Conservation (phyloP, 2,113 vertebrate species). For the Chaetodon trifascialis region DNA sequence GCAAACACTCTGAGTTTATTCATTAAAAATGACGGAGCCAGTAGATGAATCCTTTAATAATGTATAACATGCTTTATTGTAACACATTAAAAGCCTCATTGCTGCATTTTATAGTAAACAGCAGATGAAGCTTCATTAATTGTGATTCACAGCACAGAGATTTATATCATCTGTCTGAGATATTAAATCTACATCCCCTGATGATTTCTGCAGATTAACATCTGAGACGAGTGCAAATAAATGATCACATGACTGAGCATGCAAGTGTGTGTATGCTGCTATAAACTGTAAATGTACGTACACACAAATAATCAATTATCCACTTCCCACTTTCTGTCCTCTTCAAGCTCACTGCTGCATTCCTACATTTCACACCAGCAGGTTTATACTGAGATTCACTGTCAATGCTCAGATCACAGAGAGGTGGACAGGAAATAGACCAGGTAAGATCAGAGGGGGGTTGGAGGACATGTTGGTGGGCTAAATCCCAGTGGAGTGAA, state of each 20-base stretch:
- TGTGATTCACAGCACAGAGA: neutral
- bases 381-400: no score
- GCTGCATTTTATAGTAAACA: slow-evolving; percentile 17
- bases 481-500: slow-evolving; percentile 1
- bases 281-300: neutral
- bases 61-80: neutral
- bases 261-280: neutral
- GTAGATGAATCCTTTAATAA: slow-evolving; percentile 22
- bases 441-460: no score
- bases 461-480: no score
- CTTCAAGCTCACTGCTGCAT: no score
- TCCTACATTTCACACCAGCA: no score
- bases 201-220: neutral
- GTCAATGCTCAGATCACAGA: no score
- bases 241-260: neutral
- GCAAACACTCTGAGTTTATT: neutral
- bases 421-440: no score
- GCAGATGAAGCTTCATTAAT: slow-evolving; percentile 1
- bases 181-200: neutral
- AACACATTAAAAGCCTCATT: slow-evolving; percentile 5
- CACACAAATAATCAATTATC: neutral
- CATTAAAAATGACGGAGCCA: neutral
- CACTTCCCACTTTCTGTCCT: neutral
- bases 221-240: neutral
- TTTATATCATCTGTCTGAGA: slow-evolving; percentile 11